Conservation (phyloP, 2,888 invertebrate genomes). For the Athalia rosae region DNA sequence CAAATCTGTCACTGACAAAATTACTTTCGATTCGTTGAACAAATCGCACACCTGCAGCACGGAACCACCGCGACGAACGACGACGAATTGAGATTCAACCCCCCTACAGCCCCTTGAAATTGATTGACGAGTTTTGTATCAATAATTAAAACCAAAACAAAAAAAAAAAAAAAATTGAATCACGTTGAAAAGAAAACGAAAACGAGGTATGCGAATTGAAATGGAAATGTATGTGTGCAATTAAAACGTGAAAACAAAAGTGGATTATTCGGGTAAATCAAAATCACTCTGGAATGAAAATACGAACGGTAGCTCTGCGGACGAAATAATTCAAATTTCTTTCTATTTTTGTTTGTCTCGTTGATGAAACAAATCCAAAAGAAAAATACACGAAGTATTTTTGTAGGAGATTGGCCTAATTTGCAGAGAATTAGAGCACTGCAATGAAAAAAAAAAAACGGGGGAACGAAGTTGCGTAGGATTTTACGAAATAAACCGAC, state of each 20-base stretch:
- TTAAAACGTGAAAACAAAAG: too few species aligned
- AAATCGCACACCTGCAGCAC: not conserved
- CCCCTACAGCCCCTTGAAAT: not conserved
- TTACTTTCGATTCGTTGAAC: conserved; percentile 22
- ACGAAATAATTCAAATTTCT: not conserved
- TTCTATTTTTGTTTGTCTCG: not conserved
- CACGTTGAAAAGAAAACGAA: too few species aligned
- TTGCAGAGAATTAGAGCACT: too few species aligned
- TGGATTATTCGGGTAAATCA: too few species aligned
- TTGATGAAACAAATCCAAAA: not conserved
- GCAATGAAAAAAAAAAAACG: too few species aligned
- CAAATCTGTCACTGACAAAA: conserved; percentile 29
- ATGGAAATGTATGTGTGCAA: too few species aligned
- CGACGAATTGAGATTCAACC: conserved; percentile 17
- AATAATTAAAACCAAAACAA: not conserved
- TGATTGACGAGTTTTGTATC: not conserved
- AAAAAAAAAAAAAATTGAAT: not conserved
- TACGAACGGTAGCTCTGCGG: too few species aligned
- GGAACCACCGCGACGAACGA: not conserved
- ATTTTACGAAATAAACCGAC: too few species aligned
- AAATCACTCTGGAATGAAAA: too few species aligned
- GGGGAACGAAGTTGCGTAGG: too few species aligned
- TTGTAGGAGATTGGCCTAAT: too few species aligned
- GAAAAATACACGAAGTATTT: not conserved
- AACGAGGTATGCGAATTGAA: too few species aligned